Conservation (phyloP, 2,797 vertebrate genomes). For the Acipenser transmontanus region DNA sequence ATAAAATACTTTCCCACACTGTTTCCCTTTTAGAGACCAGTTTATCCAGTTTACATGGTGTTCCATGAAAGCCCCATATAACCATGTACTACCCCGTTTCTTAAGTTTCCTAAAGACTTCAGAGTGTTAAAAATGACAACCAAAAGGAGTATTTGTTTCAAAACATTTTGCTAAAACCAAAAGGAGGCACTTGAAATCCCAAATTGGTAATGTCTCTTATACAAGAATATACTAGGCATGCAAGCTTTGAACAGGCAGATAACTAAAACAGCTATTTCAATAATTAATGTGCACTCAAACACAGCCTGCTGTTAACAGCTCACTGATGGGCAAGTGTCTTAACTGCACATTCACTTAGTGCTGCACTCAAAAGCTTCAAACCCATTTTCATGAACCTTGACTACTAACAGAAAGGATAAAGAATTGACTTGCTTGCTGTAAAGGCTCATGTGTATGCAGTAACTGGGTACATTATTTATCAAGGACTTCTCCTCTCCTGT, state of each 20-base stretch:
- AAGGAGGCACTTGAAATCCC: too few relatives aligned
- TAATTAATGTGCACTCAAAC: neutral
- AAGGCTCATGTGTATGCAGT: neutral
- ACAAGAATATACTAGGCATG: neutral
- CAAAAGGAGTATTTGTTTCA: too few relatives aligned
- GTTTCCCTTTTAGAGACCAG: too few relatives aligned
- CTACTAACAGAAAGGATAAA: conserved; percentile 33
- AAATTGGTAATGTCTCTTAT: too few relatives aligned
- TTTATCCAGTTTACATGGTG: too few relatives aligned
- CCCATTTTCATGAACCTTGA: conserved; percentile 61
- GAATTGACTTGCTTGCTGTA: conserved; percentile 33
- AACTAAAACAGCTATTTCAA: neutral
- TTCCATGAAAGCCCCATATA: too few relatives aligned
- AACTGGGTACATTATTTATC: conserved; percentile 26
- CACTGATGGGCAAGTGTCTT: neutral
- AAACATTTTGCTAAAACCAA: too few relatives aligned
- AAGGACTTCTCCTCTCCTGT: conserved; percentile 27
- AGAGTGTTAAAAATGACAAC: too few relatives aligned
- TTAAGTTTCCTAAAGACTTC: too few relatives aligned
- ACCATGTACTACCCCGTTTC: too few relatives aligned
- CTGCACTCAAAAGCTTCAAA: conserved; percentile 34
- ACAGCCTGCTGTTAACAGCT: neutral
- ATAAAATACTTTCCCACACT: too few relatives aligned
- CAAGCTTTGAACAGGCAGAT: neutral
- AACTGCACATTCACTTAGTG: conserved; percentile 1